A percentile compares a stretch with the other conserved stretches of the same genome.
Evolutionary conservation across 2,113 vertebrate species (phyloP).

Genomic region (Trachemys scripta): DNA sequence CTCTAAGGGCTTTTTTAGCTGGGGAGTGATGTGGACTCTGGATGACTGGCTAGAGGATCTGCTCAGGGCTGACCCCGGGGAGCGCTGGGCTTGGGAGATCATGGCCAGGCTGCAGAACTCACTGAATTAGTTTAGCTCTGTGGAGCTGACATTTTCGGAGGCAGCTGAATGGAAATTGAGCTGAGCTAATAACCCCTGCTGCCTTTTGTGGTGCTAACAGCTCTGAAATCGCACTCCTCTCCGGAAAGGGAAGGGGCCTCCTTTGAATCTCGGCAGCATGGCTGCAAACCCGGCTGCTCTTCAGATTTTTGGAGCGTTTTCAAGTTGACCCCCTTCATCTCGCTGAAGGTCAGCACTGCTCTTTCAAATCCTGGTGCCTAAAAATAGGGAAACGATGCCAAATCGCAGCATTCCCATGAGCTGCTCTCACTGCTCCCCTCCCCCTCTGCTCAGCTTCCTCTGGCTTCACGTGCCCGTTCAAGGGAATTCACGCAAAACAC

Average conservation of each 20-base stretch:
- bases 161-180: conserved; percentile 17
- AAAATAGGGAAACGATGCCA: neutral
- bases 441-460: neutral
- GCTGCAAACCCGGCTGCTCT: neutral
- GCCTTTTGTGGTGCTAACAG: neutral
- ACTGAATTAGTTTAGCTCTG: neutral
- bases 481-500: neutral
- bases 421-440: neutral
- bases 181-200: neutral
- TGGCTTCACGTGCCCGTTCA: neutral
- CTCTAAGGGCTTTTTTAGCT: fast-evolving
- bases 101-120: neutral
- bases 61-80: neutral
- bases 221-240: neutral
- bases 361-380: neutral
- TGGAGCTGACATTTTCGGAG: neutral
- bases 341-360: neutral
- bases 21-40: neutral
- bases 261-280: neutral
- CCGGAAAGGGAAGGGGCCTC: neutral
- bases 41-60: neutral
- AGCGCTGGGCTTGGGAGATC: neutral
- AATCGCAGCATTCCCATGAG: neutral
- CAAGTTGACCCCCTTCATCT: neutral
- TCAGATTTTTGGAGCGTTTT: neutral